Evolutionary conservation across 1,140 invertebrate species (phyloP).

Genomic region (Probaryconus sp.): DNA sequence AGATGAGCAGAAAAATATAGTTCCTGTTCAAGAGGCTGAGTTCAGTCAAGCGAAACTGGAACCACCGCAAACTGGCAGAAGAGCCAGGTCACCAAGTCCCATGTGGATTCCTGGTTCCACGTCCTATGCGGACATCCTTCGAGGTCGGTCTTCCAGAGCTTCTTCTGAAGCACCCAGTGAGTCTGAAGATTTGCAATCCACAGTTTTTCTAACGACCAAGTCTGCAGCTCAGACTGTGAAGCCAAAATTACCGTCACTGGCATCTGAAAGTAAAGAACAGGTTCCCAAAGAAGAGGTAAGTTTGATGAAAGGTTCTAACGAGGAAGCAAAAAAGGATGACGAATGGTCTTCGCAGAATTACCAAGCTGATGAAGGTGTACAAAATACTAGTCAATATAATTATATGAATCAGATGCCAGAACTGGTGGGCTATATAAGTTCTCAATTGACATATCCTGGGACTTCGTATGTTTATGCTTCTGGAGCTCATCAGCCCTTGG

Average conservation of each 20-base stretch:
- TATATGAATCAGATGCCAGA: slow-evolving; percentile 78
- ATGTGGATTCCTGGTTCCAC: slow-evolving; percentile 85
- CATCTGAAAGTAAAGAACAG: neutral
- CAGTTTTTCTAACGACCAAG: slow-evolving; percentile 54
- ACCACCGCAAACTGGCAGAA: slow-evolving; percentile 40
- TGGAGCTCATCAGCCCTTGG: slow-evolving; percentile 62
- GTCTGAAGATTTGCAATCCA: slow-evolving; percentile 44
- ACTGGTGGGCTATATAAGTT: slow-evolving; percentile 78
- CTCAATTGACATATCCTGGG: slow-evolving; percentile 72
- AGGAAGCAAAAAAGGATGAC: slow-evolving; percentile 2
- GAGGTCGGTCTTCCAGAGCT: slow-evolving; percentile 75
- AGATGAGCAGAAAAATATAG: slow-evolving; percentile 19
- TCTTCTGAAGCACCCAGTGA: slow-evolving; percentile 56
- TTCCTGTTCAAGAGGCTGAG: neutral
- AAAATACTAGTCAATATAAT: slow-evolving; percentile 62
- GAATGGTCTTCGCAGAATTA: slow-evolving; percentile 24
- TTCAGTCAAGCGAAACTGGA: slow-evolving; percentile 4
- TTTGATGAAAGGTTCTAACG: neutral
- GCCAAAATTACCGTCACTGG: slow-evolving; percentile 5
- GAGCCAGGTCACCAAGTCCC: slow-evolving; percentile 83
- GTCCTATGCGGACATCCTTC: slow-evolving; percentile 87
- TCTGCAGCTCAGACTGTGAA: neutral
- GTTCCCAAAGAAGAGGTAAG: neutral
- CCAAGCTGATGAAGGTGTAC: neutral
- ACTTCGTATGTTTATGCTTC: slow-evolving; percentile 68